These are phyloP conservation scores for Drosophila prostipennis DNA, from an alignment of 2,888 invertebrate species.

Conservation along the genomic window DNA sequence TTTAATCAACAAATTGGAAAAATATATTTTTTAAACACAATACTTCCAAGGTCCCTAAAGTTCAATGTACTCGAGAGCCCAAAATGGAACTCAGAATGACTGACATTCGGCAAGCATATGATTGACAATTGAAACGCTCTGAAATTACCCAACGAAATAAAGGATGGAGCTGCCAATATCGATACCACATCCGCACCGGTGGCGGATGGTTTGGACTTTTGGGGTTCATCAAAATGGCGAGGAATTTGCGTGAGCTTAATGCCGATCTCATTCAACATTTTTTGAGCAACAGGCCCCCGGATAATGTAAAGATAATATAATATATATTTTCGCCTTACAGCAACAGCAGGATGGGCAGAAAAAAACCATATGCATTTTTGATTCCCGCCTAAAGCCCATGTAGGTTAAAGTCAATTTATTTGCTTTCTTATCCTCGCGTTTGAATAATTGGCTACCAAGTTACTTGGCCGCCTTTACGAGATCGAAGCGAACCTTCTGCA, in stretches of 20 bases:
- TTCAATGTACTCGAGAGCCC: constrained; percentile 6
- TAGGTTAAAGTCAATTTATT: constrained; percentile 54
- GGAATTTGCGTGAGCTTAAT: constrained; percentile 42
- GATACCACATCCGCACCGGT: constrained; percentile 62
- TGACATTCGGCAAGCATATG: constrained; percentile 66
- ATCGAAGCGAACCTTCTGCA: constrained; percentile 25
- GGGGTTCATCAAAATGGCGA: constrained; percentile 40
- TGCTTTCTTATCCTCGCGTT: constrained; percentile 65
- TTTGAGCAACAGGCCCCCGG: constrained; percentile 8
- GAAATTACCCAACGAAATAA: constrained; percentile 56
- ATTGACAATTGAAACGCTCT: constrained; percentile 72
- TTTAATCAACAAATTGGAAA: too few species aligned
- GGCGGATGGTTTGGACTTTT: constrained; percentile 44
- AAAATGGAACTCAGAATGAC: constrained; percentile 38
- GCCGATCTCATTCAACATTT: constrained; percentile 10
- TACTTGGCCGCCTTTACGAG: constrained; percentile 32
- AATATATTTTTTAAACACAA: too few species aligned
- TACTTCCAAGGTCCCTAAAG: neutral
- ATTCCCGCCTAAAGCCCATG: constrained; percentile 17
- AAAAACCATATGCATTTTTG: constrained; percentile 13
- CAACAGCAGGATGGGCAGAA: neutral
- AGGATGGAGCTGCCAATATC: constrained; percentile 33
- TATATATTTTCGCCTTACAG: constrained; percentile 5
- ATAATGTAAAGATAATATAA: constrained; percentile 1
- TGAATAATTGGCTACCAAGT: constrained; percentile 61